These are phyloP conservation scores for Caretta caretta DNA, from an alignment of 2,113 vertebrate species.

Conservation along the genomic window DNA sequence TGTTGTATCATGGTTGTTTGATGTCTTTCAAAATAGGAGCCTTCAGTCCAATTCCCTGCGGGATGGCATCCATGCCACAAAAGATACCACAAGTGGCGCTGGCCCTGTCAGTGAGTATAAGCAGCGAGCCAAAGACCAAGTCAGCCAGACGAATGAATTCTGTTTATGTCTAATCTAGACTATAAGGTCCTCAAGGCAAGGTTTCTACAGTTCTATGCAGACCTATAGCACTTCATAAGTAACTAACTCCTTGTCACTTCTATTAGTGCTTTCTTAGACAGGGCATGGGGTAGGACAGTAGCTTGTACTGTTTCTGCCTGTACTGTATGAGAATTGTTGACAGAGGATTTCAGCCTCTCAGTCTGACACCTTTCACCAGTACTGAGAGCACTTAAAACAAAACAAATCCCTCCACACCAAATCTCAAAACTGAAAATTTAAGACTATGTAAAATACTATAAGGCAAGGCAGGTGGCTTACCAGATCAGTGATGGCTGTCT, in stretches of 20 bases:
- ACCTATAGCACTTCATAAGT: not conserved
- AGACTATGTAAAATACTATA: too few relatives aligned
- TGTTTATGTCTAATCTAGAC: not conserved
- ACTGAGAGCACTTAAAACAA: not conserved
- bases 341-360: too few relatives aligned
- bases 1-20: not conserved
- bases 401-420: not conserved
- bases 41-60: not conserved
- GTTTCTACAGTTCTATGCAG: not conserved
- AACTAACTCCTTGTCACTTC: not conserved
- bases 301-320: not conserved
- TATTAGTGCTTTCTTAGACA: not conserved
- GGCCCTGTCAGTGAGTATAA: not conserved
- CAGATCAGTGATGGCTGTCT: not conserved
- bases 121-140: not conserved
- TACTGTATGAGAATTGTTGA: not conserved
- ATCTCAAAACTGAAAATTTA: not conserved
- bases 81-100: not conserved
- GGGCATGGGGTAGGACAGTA: not conserved
- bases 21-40: not conserved
- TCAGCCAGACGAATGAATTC: accelerated
- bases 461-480: not conserved
- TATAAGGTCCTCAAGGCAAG: not conserved
- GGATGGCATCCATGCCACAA: not conserved
- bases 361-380: not conserved